Conservation (phyloP, 2,797 vertebrate genomes). For the Dicrostonyx torquatus region DNA sequence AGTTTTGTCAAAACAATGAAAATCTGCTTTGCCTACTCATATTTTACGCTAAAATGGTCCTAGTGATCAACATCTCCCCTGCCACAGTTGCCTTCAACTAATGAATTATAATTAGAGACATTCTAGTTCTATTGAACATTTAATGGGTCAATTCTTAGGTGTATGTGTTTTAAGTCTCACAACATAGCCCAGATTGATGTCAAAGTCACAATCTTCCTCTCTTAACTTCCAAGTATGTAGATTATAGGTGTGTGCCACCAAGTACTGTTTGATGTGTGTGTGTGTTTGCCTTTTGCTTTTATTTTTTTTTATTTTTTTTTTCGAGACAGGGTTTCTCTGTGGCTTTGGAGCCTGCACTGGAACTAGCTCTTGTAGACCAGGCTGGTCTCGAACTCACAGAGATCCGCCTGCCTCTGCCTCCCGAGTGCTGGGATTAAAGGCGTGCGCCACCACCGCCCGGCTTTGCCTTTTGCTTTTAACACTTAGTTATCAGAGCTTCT, state of each 20-base stretch:
- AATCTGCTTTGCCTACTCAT: not conserved
- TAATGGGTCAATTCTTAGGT: not conserved
- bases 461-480: not conserved
- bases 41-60: conserved; percentile 4
- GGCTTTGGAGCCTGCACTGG: no score
- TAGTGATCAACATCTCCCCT: not conserved
- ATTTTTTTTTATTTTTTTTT: no score
- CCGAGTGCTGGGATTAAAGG: no score
- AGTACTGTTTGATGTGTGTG: not conserved
- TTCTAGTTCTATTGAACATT: not conserved
- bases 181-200: not conserved
- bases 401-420: no score
- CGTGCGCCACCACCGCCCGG: no score
- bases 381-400: no score
- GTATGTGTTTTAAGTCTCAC: not conserved
- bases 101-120: not conserved
- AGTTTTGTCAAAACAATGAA: conserved; percentile 21
- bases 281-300: not conserved
- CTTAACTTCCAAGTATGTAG: not conserved
- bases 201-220: not conserved
- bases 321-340: no score
- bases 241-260: not conserved
- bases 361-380: no score
- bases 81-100: not conserved
- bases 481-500: not conserved